Conservation (phyloP, 2,888 invertebrate genomes). For the Sabatieria punctata region DNA sequence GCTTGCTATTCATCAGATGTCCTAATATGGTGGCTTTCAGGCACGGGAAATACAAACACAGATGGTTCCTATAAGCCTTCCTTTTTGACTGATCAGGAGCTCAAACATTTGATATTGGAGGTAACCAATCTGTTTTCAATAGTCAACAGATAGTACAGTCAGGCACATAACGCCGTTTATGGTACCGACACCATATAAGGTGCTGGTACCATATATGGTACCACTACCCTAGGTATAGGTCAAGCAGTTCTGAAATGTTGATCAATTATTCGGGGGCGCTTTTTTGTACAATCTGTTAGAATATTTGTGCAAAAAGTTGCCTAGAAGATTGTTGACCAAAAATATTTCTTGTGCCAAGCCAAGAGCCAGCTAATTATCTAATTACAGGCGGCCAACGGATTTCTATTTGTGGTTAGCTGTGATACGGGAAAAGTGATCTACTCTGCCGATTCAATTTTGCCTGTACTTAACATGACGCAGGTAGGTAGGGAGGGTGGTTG, state of each 20-base stretch:
- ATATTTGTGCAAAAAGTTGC: too few species aligned
- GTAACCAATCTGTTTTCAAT: conserved; percentile 17
- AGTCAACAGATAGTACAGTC: too few species aligned
- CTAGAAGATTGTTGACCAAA: too few species aligned
- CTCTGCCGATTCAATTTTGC: conserved; percentile 93
- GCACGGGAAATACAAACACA: conserved; percentile 84
- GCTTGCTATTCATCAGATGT: background rate
- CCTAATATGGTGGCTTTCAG: conserved; percentile 38
- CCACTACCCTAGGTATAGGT: too few species aligned
- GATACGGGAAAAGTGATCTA: conserved; percentile 93
- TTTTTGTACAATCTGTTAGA: too few species aligned
- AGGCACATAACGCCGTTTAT: too few species aligned
- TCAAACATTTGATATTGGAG: conserved; percentile 93
- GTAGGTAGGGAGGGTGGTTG: conserved; percentile 37
- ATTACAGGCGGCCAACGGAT: conserved; percentile 77
- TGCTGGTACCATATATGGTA: too few species aligned
- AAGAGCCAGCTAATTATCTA: too few species aligned
- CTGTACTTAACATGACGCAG: conserved; percentile 89
- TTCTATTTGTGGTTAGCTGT: conserved; percentile 86
- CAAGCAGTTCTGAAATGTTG: background rate
- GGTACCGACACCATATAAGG: too few species aligned
- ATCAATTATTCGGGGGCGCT: too few species aligned
- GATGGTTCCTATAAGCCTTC: conserved; percentile 96
- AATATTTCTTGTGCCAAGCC: too few species aligned
- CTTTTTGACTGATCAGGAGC: conserved; percentile 92